phyloP scores from a whole-genome alignment of 2,797 vertebrate genomes.

The Babyrousa celebensis region DNA sequence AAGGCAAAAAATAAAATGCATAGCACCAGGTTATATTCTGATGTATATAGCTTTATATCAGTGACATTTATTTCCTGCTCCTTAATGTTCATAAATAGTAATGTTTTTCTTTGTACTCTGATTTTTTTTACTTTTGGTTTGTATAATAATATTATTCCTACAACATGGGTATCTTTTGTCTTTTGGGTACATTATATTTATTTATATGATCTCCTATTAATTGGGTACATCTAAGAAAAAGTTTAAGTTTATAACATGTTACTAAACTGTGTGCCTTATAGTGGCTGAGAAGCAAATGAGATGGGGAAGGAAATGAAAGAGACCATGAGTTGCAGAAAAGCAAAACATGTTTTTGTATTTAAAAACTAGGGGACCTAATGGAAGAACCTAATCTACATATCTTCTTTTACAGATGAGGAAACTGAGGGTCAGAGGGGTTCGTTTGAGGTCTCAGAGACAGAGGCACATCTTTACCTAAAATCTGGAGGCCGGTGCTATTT shows the following conservation, averaged over 20 bases:
- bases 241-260: background rate
- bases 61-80: constrained; percentile 77
- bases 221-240: constrained; percentile 41
- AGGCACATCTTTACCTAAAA: background rate
- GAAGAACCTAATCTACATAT: background rate
- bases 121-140: background rate
- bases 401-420: constrained; percentile 48
- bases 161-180: constrained; percentile 44
- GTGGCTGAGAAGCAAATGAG: background rate
- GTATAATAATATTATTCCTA: constrained; percentile 68
- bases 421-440: background rate
- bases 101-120: constrained; percentile 61
- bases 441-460: background rate
- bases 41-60: constrained; percentile 72
- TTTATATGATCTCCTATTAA: constrained; percentile 62
- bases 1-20: constrained; percentile 80
- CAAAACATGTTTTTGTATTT: background rate
- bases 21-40: constrained; percentile 69
- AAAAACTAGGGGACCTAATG: background rate
- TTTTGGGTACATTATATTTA: constrained; percentile 2
- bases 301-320: background rate
- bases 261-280: background rate
- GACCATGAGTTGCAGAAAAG: background rate
- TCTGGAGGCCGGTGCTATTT: background rate
- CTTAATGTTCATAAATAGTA: constrained; percentile 71